Evolutionary conservation across 1,140 invertebrate genomes (phyloP).

Genomic region (Papilio helenus): DNA sequence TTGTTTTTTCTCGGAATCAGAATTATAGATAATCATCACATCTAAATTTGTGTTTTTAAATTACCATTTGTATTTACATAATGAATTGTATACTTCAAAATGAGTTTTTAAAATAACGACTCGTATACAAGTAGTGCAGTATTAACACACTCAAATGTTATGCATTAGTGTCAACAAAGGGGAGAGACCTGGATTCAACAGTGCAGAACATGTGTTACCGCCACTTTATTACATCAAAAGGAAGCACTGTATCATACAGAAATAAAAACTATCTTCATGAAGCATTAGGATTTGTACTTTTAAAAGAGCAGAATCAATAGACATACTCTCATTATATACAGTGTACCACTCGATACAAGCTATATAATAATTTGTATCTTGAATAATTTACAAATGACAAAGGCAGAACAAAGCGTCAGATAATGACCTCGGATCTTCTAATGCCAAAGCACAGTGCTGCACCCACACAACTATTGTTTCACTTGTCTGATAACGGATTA

Average conservation of each 20-base stretch:
- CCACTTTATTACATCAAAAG: not conserved
- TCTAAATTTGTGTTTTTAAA: too few species aligned
- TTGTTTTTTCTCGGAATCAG: not conserved
- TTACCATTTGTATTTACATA: too few species aligned
- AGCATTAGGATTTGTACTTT: not conserved
- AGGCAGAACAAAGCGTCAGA: slow-evolving; percentile 4
- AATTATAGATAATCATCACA: too few species aligned
- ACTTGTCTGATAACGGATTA: not conserved
- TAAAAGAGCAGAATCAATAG: not conserved
- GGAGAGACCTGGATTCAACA: not conserved
- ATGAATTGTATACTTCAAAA: too few species aligned
- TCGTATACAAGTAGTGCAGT: too few species aligned
- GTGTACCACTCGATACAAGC: not conserved
- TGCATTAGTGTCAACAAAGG: not conserved
- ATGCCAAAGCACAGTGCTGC: not conserved
- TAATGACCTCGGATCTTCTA: not conserved
- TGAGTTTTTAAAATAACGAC: too few species aligned
- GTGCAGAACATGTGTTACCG: not conserved
- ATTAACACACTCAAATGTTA: too few species aligned
- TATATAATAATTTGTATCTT: not conserved
- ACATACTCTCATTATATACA: not conserved
- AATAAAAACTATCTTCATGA: not conserved
- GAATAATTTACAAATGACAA: not conserved
- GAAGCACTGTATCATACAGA: not conserved
- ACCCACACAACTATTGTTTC: not conserved